Conservation (phyloP, 2,797 vertebrate genomes). For the Benthosema pterotum region DNA sequence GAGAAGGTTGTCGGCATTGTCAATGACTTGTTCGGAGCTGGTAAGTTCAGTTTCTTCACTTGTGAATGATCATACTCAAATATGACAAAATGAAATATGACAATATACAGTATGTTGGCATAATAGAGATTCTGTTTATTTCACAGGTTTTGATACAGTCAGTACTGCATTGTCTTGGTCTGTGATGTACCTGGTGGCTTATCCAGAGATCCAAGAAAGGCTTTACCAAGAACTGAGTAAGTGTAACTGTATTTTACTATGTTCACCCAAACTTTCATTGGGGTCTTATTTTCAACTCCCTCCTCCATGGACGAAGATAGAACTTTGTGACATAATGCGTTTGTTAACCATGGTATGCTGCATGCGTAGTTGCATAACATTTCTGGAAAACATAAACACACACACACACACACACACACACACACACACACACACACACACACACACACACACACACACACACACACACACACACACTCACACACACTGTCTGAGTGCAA, state of each 20-base stretch:
- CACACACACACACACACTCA: too few relatives aligned
- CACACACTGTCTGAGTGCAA: too few relatives aligned
- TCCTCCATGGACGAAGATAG: too few relatives aligned
- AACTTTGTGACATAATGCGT: too few relatives aligned
- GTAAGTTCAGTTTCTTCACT: constrained; percentile 52
- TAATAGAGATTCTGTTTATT: constrained; percentile 25
- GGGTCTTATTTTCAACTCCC: too few relatives aligned
- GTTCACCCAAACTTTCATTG: too few relatives aligned
- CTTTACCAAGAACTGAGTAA: constrained; percentile 89
- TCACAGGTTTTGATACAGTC: constrained; percentile 91
- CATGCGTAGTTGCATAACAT: too few relatives aligned
- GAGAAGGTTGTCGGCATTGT: constrained; percentile 85
- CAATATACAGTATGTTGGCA: background rate
- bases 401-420: too few relatives aligned
- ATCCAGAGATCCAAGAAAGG: constrained; percentile 84
- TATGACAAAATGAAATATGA: background rate
- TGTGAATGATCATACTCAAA: constrained; percentile 4
- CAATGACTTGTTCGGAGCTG: constrained; percentile 87
- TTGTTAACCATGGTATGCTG: too few relatives aligned
- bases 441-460: too few relatives aligned
- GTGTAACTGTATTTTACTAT: constrained; percentile 40
- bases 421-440: too few relatives aligned
- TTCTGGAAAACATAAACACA: too few relatives aligned
- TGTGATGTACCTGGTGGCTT: constrained; percentile 84
- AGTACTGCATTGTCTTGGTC: constrained; percentile 89